Base-by-base conservation (phyloP, 2,113 vertebrate species). In the Willisornis vidua region DNA sequence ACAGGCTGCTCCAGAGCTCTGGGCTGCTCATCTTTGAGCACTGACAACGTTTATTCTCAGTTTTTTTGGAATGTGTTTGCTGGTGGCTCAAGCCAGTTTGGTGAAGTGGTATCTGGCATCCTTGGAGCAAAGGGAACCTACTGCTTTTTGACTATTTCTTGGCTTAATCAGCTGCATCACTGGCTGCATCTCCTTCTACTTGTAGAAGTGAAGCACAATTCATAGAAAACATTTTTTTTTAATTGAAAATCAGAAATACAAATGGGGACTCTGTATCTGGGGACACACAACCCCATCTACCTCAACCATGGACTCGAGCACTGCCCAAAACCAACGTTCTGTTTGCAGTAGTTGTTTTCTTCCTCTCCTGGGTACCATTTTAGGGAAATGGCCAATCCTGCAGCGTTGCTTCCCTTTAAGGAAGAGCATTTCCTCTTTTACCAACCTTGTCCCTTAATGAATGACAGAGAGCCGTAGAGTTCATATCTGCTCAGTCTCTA, bases 241-340 rank as follows among this genome's bases (percentile, higher is more conserved):
- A 43, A 14, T 9, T 35, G 6, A 28, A 5, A 84, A 63, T 80
- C 78, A 67, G 90, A 49, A 84, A 73, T 81, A 66, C 49, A 16
- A 91, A 94, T 93, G 94, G 94, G 94, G 96, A 95, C 96, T 95
- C 88, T 94, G 63, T 91, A 33, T 54, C 90, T 81, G 94, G 93
- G 85, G 94, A 94, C 90, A 94, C 85, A 88, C 33, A 94, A 94
- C 85, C 92, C 90, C 90, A 78, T 95, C 94, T 96, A 95, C 94
- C 96, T 96, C 94, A 96, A 7, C 92, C 73, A 8, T 6, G 74
- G 88, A 67, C 79, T 95, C 39, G 25, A 76, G 63, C 87, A 58
- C 45, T 20, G 35, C 35, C 67, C 85, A 59, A 70, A 52, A 80
- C 72, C 48, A 61, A 68, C 0, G 33, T 20, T 83, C 59, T 1